Percentiles rank a stretch among this genome's conserved stretches.
Evolutionary conservation across 2,888 invertebrate genomes (phyloP).

Genomic region (Hemicrepidius hirtus): DNA sequence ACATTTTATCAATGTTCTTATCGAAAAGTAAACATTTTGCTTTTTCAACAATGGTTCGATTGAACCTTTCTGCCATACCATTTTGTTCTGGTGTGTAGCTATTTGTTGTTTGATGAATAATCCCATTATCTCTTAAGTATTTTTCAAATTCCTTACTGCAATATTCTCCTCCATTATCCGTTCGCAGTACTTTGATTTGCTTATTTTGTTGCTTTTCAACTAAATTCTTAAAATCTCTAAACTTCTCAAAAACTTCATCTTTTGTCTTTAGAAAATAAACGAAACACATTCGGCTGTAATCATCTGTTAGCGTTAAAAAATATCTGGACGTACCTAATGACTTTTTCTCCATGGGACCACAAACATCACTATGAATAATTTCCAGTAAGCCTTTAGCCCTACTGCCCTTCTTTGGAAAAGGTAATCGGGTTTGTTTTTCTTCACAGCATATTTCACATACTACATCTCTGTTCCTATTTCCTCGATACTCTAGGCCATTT

Average conservation of each 20-base stretch:
- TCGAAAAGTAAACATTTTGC: constrained; percentile 19
- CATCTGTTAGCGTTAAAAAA: constrained; percentile 5
- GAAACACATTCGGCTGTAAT: constrained; percentile 36
- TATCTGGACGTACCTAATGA: background rate
- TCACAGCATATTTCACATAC: constrained; percentile 58
- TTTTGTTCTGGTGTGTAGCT: background rate
- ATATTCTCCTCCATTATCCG: constrained; percentile 34
- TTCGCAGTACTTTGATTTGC: constrained; percentile 51
- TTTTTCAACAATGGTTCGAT: constrained; percentile 9
- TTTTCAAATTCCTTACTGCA: constrained; percentile 1
- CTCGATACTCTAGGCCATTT: too few species aligned
- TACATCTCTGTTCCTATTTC: too few species aligned
- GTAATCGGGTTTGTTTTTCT: constrained; percentile 58
- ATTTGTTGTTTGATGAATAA: background rate
- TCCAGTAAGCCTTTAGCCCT: background rate
- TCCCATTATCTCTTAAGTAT: background rate
- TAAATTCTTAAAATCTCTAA: background rate
- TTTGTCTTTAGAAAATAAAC: constrained; percentile 44
- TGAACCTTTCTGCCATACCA: constrained; percentile 39
- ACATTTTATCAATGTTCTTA: background rate
- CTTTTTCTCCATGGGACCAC: background rate
- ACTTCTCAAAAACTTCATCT: constrained; percentile 51
- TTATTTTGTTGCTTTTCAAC: constrained; percentile 50
- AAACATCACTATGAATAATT: background rate
- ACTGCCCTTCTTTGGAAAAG: constrained; percentile 42